These are phyloP conservation scores for Drosophila ambigua DNA, from an alignment of 1,140 invertebrate genomes.

Conservation along the genomic window DNA sequence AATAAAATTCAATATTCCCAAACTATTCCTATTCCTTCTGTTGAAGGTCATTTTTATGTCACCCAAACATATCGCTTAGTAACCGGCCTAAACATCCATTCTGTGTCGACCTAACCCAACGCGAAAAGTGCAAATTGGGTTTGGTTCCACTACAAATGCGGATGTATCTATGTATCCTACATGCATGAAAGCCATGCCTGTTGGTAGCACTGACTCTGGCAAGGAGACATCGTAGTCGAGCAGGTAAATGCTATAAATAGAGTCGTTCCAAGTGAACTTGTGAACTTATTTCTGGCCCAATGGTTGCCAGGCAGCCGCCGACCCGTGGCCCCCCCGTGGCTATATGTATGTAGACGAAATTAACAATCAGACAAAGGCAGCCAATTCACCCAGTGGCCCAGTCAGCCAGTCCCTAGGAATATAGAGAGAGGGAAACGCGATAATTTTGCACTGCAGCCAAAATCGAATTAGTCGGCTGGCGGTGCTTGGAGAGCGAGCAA, in stretches of 20 bases:
- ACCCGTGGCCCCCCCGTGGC: neutral
- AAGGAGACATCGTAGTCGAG: conserved; percentile 31
- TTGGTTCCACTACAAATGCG: conserved; percentile 21
- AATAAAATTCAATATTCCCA: neutral
- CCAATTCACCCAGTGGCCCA: conserved; percentile 67
- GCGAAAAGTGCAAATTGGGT: conserved; percentile 28
- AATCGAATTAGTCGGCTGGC: conserved; percentile 52
- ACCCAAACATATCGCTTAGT: conserved; percentile 32
- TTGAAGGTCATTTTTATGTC: conserved; percentile 56
- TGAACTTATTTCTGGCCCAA: conserved; percentile 76
- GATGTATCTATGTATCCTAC: conserved; percentile 8
- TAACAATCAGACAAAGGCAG: conserved; percentile 52
- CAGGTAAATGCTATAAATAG: conserved; percentile 71
- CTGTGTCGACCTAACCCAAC: conserved; percentile 67
- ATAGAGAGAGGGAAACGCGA: neutral
- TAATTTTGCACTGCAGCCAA: conserved; percentile 14
- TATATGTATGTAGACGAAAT: conserved; percentile 23
- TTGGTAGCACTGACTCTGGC: conserved; percentile 7
- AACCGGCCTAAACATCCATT: conserved; percentile 27
- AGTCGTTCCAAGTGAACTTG: conserved; percentile 77
- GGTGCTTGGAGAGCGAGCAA: conserved; percentile 43
- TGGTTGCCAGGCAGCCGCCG: conserved; percentile 68
- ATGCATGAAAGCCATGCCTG: conserved; percentile 1
- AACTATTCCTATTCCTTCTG: neutral
- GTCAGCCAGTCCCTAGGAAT: conserved; percentile 25